phyloP scores from a whole-genome alignment of 2,888 invertebrate species.

The Sphecodes monilicornis region DNA sequence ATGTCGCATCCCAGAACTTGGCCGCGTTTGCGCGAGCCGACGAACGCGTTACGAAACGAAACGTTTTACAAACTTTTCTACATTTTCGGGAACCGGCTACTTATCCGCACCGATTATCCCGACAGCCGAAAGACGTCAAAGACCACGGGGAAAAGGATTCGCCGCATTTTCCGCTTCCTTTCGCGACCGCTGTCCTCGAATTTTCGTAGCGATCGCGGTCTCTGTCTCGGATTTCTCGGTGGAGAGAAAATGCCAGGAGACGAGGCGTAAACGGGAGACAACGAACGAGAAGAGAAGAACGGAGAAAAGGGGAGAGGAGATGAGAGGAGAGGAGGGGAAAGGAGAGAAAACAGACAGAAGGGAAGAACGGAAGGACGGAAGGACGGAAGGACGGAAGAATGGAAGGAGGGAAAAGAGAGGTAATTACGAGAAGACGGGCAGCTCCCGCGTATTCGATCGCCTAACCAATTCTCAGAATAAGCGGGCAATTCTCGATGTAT shows the following conservation, averaged over 20 bases:
- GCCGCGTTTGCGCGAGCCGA: conserved; percentile 4
- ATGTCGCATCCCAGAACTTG: conserved; percentile 30
- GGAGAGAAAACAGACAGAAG: not conserved
- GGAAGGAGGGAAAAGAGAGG: conserved; percentile 77
- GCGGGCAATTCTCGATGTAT: conserved; percentile 79
- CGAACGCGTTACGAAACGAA: conserved; percentile 9
- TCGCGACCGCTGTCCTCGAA: not conserved
- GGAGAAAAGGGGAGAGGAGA: conserved; percentile 1
- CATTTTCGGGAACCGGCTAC: conserved; percentile 13
- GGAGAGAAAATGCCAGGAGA: not conserved
- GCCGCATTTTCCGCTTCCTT: not conserved
- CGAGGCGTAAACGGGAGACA: not conserved
- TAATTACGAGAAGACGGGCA: conserved; percentile 83
- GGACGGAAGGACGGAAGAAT: conserved; percentile 73
- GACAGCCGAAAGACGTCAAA: not conserved
- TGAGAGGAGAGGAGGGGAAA: not conserved
- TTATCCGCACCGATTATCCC: conserved; percentile 34
- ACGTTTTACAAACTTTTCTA: conserved; percentile 24
- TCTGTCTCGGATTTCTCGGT: not conserved
- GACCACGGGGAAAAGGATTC: not conserved
- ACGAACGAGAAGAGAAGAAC: not conserved
- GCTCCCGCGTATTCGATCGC: conserved; percentile 82
- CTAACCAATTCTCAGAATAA: conserved; percentile 83
- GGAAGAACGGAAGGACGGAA: not conserved
- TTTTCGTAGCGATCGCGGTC: not conserved